phyloP scores from a whole-genome alignment of 1,140 invertebrate genomes.

The Ganaspis sp. region DNA sequence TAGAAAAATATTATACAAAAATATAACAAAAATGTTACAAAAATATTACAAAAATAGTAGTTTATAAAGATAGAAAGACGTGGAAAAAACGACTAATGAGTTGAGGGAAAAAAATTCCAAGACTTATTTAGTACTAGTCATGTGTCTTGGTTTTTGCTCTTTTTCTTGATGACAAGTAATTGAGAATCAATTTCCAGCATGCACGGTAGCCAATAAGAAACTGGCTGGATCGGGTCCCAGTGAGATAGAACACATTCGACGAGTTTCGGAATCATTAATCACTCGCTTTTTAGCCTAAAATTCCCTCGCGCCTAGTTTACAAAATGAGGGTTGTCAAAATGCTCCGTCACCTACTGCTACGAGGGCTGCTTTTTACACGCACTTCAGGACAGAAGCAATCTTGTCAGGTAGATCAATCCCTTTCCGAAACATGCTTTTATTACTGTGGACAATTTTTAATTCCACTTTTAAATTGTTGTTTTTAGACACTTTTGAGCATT shows the following conservation, averaged over 20 bases:
- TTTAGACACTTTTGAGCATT: too few relatives aligned
- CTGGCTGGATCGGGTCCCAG: conserved; percentile 26
- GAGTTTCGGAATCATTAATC: conserved; percentile 72
- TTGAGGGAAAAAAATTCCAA: not conserved
- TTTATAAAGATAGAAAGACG: not conserved
- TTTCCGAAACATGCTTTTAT: not conserved
- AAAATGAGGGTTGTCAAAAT: conserved; percentile 71
- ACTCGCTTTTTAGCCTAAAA: conserved; percentile 73
- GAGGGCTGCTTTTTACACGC: conserved; percentile 63
- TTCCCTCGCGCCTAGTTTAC: conserved; percentile 75
- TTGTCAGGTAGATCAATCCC: conserved; percentile 39
- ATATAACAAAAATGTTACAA: too few relatives aligned
- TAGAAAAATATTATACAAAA: too few relatives aligned
- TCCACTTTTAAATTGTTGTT: too few relatives aligned
- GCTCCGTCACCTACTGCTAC: conserved; percentile 71
- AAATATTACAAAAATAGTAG: too few relatives aligned
- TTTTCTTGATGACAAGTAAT: conserved; percentile 58
- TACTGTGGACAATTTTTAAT: too few relatives aligned
- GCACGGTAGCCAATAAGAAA: conserved; percentile 60
- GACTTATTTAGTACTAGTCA: not conserved
- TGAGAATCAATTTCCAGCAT: conserved; percentile 68
- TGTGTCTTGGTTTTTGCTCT: not conserved
- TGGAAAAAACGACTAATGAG: not conserved
- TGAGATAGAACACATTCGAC: conserved; percentile 38
- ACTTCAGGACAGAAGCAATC: conserved; percentile 8